A percentile compares a stretch with the other conserved stretches of the same genome.
Conservation (phyloP, 2,888 invertebrate species). For the Lepidonotus clava region DNA sequence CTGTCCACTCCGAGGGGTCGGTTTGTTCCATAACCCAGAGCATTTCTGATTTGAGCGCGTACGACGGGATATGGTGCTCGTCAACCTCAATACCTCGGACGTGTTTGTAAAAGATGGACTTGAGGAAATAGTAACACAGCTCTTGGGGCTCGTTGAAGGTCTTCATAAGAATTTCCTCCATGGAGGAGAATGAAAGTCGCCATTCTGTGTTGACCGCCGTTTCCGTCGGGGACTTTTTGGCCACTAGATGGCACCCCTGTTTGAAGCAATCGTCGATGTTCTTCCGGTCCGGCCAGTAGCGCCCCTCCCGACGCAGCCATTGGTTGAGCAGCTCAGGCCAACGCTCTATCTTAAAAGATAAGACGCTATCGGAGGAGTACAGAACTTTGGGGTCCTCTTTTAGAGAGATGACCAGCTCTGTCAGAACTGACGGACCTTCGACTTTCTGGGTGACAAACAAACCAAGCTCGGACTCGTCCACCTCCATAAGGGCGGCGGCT, state of each 20-base stretch:
- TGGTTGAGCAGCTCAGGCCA: background rate
- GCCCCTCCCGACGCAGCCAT: background rate
- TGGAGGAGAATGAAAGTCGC: background rate
- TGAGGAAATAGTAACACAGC: constrained; percentile 7
- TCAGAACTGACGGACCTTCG: background rate
- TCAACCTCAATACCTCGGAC: background rate
- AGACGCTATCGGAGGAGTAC: background rate
- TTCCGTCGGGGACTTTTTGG: background rate
- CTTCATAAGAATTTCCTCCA: constrained; percentile 15
- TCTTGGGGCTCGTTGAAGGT: background rate
- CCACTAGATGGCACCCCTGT: constrained; percentile 3
- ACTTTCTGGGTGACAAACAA: background rate
- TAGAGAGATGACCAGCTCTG: background rate
- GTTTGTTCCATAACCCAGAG: constrained; percentile 1
- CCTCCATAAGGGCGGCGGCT: constrained; percentile 8
- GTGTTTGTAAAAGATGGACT: background rate
- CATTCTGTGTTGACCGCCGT: background rate
- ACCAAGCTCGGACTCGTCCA: background rate
- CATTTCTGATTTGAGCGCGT: constrained; percentile 8
- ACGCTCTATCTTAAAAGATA: background rate
- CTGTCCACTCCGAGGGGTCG: background rate
- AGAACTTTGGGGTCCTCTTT: background rate
- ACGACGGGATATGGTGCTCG: background rate
- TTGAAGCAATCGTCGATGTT: background rate
- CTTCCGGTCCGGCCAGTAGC: background rate